Evolutionary conservation across 2,113 vertebrate species (phyloP).

Genomic region (Otolemur garnettii): DNA sequence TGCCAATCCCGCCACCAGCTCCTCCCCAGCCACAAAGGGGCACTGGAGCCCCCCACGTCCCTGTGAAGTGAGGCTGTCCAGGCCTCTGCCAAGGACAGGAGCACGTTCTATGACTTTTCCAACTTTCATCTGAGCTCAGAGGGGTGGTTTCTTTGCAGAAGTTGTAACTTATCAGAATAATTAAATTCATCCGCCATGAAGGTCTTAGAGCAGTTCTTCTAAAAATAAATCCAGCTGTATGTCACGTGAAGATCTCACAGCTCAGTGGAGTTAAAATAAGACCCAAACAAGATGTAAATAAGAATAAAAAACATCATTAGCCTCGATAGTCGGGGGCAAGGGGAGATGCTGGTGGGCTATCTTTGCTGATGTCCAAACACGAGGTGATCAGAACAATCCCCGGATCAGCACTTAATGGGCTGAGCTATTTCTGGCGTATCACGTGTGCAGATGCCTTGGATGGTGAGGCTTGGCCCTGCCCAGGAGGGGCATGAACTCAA

Average conservation of each 20-base stretch:
- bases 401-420: rapidly evolving
- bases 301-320: neutral
- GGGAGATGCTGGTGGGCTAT: rapidly evolving
- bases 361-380: rapidly evolving
- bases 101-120: neutral
- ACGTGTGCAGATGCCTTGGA: rapidly evolving
- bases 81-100: neutral
- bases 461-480: rapidly evolving
- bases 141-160: neutral
- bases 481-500: rapidly evolving
- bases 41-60: neutral
- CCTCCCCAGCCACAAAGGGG: neutral
- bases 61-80: neutral
- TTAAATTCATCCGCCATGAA: neutral
- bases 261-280: neutral
- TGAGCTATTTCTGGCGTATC: rapidly evolving
- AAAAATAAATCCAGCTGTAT: neutral
- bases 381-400: rapidly evolving
- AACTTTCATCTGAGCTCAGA: neutral
- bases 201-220: neutral
- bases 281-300: neutral
- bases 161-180: neutral
- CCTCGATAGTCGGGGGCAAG: rapidly evolving
- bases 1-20: rapidly evolving
- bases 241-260: neutral